A percentile compares a stretch with the other conserved stretches of the same genome.
These are phyloP conservation scores for Rhizoglyphus robini DNA, from an alignment of 1,140 invertebrate genomes.

Conservation along the genomic window DNA sequence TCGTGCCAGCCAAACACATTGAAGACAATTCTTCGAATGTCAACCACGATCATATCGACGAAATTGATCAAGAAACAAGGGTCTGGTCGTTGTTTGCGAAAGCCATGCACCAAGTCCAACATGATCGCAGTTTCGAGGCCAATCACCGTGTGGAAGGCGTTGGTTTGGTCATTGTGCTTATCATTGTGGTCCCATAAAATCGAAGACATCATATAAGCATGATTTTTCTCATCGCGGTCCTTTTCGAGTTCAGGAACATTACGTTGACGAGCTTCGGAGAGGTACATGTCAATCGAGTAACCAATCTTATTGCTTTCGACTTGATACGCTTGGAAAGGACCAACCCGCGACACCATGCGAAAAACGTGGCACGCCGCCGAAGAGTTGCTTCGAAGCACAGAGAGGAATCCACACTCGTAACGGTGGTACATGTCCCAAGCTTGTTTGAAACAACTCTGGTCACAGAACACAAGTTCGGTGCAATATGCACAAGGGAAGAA, in stretches of 20 bases:
- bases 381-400: background rate
- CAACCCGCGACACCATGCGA: background rate
- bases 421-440: background rate
- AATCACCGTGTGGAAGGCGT: background rate
- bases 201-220: conserved; percentile 3
- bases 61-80: background rate
- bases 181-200: conserved; percentile 8
- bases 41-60: background rate
- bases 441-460: background rate
- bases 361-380: background rate
- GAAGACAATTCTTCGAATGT: background rate
- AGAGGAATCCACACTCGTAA: conserved; percentile 5
- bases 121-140: background rate
- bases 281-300: conserved; percentile 3
- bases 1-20: conserved; percentile 18
- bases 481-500: conserved; percentile 4
- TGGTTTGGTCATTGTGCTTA: background rate
- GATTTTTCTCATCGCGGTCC: background rate
- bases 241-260: background rate
- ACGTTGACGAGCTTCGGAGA: background rate
- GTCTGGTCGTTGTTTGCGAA: background rate
- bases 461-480: conserved; percentile 6
- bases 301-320: background rate
- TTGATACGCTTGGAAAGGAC: background rate
- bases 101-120: background rate